Evolutionary conservation across 2,888 invertebrate species (phyloP), one percentile per base, ranked within the genome.

Genomic region (Xylota sylvarum): DNA sequence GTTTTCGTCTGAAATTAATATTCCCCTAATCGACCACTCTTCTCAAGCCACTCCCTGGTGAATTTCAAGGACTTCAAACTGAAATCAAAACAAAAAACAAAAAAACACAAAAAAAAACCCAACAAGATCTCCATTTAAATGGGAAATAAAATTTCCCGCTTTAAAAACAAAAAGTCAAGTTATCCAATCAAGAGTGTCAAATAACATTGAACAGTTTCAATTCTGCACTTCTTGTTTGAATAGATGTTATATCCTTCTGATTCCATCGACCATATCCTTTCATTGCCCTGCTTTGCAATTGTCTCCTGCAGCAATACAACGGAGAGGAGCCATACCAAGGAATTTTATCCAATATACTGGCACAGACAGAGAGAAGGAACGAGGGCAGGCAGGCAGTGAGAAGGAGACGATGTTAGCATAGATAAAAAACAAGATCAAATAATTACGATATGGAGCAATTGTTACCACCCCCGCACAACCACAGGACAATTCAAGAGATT

Each of bases 361-460:
- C 14, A 69, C 14, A 37, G 1, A 19, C 19, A 17, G 2, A 17
- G 30, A 19, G 56, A 23, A 2, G 40, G 17, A 19, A 14, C 27
- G 17, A 23, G 30, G 4, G 12, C 5, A 7, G 4, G 32, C 9
- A 46, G 7, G n/a, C 6, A n/a, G n/a, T n/a, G n/a, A n/a, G 43
- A 12, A 12, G 56, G 30, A 43, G 32, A 32, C 9, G 0, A 14
- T 5, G 17, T 37, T 12, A 23, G 32, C 12, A 35, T 14, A 67
- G n/a, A 80, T 32, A 67, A 52, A 69, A 69, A 64, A 62, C 30
- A 46, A 74, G 65, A 78, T 83, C 67, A 74, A 79, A 78, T 72
- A 84, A 84, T 85, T 85, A 80, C 80, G 76, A 85, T 84, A 74
- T 37, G 76, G 58, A 72, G 60, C 84, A 80, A 85, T 80, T 77